Percentiles rank a stretch among this genome's conserved stretches.
Evolutionary conservation across 2,888 invertebrate species (phyloP).

Genomic region (Bibio marci): DNA sequence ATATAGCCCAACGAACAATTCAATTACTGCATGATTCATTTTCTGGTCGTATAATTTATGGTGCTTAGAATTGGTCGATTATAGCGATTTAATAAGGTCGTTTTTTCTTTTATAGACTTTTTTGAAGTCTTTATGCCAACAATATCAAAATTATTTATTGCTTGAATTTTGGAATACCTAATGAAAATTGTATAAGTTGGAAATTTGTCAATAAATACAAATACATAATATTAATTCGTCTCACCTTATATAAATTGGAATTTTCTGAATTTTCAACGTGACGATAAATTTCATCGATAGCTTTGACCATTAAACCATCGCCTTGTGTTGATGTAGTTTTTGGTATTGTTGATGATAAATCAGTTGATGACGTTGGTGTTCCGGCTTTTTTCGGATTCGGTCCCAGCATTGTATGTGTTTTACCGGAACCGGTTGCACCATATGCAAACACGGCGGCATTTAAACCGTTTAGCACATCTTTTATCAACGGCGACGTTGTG

Average conservation of each 20-base stretch:
- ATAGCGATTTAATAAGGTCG: no score
- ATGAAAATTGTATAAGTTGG: no score
- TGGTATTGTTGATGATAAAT: constrained; percentile 11
- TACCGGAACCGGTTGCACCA: constrained; percentile 30
- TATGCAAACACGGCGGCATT: constrained; percentile 93
- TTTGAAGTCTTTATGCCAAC: no score
- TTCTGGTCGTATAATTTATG: no score
- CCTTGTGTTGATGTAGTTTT: constrained; percentile 18
- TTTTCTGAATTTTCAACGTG: constrained; percentile 23
- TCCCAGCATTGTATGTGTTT: constrained; percentile 30
- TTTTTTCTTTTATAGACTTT: no score
- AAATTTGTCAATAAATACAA: no score
- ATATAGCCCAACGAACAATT: no score
- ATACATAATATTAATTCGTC: constrained; percentile 4
- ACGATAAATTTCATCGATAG: constrained; percentile 28
- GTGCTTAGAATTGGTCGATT: no score
- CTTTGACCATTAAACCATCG: constrained; percentile 29
- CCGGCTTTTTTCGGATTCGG: constrained; percentile 25
- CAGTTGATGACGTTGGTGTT: constrained; percentile 12
- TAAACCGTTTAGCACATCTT: constrained; percentile 72
- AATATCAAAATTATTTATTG: no score
- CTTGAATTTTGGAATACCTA: no score
- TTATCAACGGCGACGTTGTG: constrained; percentile 71
- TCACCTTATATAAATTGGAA: constrained; percentile 21
- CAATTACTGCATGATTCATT: no score